phyloP scores from a whole-genome alignment of 2,797 vertebrate genomes.

The Labeo calbasu region DNA sequence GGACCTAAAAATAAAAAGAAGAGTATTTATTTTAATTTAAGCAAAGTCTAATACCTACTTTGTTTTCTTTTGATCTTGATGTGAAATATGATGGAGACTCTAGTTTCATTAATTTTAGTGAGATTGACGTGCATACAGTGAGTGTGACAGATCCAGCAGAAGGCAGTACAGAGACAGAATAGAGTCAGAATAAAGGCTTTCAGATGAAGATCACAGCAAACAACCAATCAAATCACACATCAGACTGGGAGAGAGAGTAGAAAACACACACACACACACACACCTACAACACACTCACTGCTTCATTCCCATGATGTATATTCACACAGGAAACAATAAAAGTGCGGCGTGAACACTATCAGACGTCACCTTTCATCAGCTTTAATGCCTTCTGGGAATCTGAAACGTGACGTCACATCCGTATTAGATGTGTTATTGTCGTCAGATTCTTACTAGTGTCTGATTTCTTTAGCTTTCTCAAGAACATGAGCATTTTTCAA shows the following conservation, averaged over 20 bases:
- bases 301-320: not conserved
- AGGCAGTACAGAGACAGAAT: too few species aligned
- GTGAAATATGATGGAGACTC: not conserved
- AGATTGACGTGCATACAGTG: not conserved
- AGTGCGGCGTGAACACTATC: not conserved
- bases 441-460: not conserved
- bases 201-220: too few species aligned
- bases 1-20: not conserved
- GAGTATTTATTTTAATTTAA: not conserved
- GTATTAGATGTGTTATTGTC: too few species aligned
- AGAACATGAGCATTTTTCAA: not conserved
- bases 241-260: not conserved
- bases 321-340: not conserved
- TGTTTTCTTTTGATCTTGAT: not conserved
- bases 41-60: not conserved
- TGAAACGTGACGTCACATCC: too few species aligned
- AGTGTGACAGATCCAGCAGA: not conserved
- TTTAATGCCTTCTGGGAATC: not conserved
- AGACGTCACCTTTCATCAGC: slow-evolving; percentile 4
- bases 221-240: not conserved
- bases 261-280: not conserved
- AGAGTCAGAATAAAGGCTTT: too few species aligned
- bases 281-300: not conserved
- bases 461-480: not conserved
- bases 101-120: too few species aligned